Evolutionary conservation across 2,113 vertebrate genomes (phyloP).

Genomic region (Fulmarus glacialis): DNA sequence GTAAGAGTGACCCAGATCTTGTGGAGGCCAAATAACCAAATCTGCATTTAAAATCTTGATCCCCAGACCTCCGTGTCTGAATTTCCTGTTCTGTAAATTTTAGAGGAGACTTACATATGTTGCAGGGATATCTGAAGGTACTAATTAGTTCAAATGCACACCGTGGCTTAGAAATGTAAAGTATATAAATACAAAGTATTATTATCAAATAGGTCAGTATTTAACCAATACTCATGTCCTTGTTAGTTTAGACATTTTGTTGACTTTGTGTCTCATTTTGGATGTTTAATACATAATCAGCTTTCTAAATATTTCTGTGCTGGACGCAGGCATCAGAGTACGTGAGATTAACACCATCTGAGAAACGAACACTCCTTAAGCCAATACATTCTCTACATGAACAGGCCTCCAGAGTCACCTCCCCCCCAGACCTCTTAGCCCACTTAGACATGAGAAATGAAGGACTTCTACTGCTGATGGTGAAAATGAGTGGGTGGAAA

Average conservation of each 20-base stretch:
- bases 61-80: not conserved
- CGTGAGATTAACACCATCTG: not conserved
- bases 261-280: not conserved
- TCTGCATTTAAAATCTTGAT: slow-evolving; percentile 20
- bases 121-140: not conserved
- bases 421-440: not conserved
- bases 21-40: not conserved
- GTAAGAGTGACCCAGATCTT: not conserved
- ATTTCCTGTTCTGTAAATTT: not conserved
- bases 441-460: not conserved
- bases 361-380: not conserved
- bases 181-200: not conserved
- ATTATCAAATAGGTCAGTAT: not conserved
- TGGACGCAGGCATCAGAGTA: not conserved
- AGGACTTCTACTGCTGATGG: not conserved
- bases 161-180: slow-evolving; percentile 3
- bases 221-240: not conserved
- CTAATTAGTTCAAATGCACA: not conserved
- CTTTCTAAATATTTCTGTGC: slow-evolving; percentile 31
- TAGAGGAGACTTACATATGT: not conserved
- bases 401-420: not conserved
- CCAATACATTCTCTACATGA: not conserved
- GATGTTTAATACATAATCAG: slow-evolving; percentile 21
- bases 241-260: slow-evolving; percentile 9
- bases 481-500: not conserved